phyloP scores from a whole-genome alignment of 2,113 vertebrate species.

The Cochlearius cochlearius region DNA sequence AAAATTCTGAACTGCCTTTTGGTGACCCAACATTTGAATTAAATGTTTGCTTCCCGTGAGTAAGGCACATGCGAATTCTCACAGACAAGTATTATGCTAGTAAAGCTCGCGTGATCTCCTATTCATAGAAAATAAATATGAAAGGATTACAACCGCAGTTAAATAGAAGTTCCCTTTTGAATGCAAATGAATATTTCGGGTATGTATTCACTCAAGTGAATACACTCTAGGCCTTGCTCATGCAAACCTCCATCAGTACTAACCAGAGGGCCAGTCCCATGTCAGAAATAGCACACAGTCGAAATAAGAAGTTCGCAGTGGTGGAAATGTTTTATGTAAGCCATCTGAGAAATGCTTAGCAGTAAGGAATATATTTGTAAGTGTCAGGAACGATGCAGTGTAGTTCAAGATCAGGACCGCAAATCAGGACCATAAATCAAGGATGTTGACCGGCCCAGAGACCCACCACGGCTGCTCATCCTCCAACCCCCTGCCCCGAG shows the following conservation, averaged over 20 bases:
- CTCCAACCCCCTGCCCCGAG: not conserved
- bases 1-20: not conserved
- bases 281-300: not conserved
- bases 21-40: not conserved
- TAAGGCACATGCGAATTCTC: slow-evolving; percentile 10
- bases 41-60: slow-evolving; percentile 1
- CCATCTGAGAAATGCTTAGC: not conserved
- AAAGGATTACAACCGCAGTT: slow-evolving; percentile 7
- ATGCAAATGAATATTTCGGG: slow-evolving; percentile 1
- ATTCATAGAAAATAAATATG: slow-evolving; percentile 33
- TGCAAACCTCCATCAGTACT: not conserved
- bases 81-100: not conserved
- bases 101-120: not conserved
- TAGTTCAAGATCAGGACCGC: not conserved
- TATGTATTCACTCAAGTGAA: not conserved
- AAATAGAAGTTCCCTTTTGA: not conserved
- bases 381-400: not conserved
- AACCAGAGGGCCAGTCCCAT: not conserved
- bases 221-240: not conserved
- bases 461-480: not conserved
- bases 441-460: not conserved
- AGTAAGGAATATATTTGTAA: not conserved
- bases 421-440: not conserved
- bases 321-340: not conserved
- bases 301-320: not conserved